These are phyloP conservation scores for Elysia chlorotica DNA, from an alignment of 1,140 invertebrate genomes.

Conservation along the genomic window DNA sequence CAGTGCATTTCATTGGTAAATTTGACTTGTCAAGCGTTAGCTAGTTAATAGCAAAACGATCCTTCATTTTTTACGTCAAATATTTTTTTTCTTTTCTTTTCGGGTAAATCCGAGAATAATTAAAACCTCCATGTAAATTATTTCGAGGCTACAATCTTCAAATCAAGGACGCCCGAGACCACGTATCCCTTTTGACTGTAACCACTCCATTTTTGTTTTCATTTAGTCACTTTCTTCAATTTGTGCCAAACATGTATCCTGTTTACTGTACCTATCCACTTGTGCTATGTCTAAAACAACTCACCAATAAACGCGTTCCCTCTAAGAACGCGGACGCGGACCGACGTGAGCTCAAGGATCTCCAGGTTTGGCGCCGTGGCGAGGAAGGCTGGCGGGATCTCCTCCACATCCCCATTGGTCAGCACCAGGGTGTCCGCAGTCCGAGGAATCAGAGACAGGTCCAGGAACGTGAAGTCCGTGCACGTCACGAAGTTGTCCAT, in stretches of 20 bases:
- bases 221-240: neutral
- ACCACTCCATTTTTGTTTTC: neutral
- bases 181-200: neutral
- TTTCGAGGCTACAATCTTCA: too few species aligned
- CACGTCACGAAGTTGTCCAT: constrained; percentile 13
- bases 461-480: constrained; percentile 12
- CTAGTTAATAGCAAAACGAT: too few species aligned
- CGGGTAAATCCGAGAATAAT: too few species aligned
- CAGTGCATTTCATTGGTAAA: too few species aligned
- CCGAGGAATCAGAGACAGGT: neutral
- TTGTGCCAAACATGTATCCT: neutral
- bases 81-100: too few species aligned
- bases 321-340: neutral
- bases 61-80: too few species aligned
- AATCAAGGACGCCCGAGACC: too few species aligned
- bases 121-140: too few species aligned
- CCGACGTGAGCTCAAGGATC: constrained; percentile 1
- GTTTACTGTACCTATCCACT: neutral
- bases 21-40: too few species aligned
- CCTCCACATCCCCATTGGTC: constrained; percentile 16
- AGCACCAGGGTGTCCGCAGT: constrained; percentile 5
- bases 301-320: constrained; percentile 14
- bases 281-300: neutral
- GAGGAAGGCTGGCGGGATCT: constrained; percentile 5
- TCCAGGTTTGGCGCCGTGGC: neutral